These are phyloP conservation scores for Hofmannophila pseudospretella DNA, from an alignment of 2,888 invertebrate genomes.

Conservation along the genomic window DNA sequence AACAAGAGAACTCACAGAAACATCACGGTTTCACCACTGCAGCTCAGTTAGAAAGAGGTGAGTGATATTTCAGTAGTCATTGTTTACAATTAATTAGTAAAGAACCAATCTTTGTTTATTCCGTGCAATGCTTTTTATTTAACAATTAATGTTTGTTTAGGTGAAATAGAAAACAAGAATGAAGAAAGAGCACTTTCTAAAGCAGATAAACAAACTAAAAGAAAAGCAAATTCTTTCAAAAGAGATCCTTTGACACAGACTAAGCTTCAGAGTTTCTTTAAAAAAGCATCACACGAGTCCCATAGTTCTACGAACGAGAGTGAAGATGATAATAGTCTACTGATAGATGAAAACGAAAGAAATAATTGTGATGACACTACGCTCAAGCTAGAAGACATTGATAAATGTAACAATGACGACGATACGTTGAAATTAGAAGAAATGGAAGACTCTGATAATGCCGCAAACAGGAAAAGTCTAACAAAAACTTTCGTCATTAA, in stretches of 20 bases:
- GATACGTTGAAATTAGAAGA: conserved; percentile 18
- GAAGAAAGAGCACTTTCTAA: conserved; percentile 49
- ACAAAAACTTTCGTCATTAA: conserved; percentile 59
- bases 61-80: neutral
- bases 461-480: conserved; percentile 15
- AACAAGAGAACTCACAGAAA: conserved; percentile 27
- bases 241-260: conserved; percentile 69
- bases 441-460: conserved; percentile 14
- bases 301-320: conserved; percentile 37
- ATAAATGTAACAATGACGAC: conserved; percentile 17
- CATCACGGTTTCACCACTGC: conserved; percentile 53
- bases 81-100: no score
- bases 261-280: conserved; percentile 61
- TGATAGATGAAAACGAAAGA: conserved; percentile 47
- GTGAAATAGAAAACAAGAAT: conserved; percentile 30
- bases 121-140: no score
- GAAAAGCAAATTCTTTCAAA: conserved; percentile 68
- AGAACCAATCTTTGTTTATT: no score
- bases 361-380: conserved; percentile 39
- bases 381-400: conserved; percentile 28
- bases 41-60: conserved; percentile 40
- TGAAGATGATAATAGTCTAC: conserved; percentile 43
- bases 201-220: conserved; percentile 62
- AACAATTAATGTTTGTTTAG: no score
- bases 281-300: conserved; percentile 42